These are phyloP conservation scores for Rhinopomastus cyanomelas DNA, from an alignment of 2,113 vertebrate genomes.

Conservation along the genomic window DNA sequence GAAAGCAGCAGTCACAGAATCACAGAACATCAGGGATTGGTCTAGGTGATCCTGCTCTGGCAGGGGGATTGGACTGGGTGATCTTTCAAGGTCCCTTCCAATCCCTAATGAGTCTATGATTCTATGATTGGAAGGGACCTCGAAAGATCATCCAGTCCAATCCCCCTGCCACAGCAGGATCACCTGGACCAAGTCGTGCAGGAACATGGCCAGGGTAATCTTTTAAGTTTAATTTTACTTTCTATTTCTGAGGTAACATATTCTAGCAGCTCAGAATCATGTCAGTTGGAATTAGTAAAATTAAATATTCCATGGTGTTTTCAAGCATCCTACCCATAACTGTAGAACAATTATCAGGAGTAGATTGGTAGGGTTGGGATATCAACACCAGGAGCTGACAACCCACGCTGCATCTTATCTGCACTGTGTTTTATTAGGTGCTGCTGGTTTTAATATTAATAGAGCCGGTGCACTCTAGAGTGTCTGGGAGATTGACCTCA, in stretches of 20 bases:
- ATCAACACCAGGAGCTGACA: not conserved
- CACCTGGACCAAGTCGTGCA: too few relatives aligned
- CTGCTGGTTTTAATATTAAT: not conserved
- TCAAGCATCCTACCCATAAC: not conserved
- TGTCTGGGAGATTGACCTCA: not conserved
- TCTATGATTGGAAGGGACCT: too few relatives aligned
- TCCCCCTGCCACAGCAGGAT: too few relatives aligned
- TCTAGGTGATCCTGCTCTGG: too few relatives aligned
- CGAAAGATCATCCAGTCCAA: too few relatives aligned
- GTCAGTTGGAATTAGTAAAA: not conserved
- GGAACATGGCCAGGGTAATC: too few relatives aligned
- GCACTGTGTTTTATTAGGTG: not conserved
- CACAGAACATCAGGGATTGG: too few relatives aligned
- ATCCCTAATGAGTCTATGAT: too few relatives aligned
- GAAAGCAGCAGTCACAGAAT: too few relatives aligned
- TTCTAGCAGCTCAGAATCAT: not conserved
- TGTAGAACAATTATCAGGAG: not conserved
- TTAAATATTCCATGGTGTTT: not conserved
- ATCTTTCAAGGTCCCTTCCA: too few relatives aligned
- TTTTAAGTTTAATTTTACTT: too few relatives aligned
- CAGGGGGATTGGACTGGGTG: too few relatives aligned
- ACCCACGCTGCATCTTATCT: not conserved
- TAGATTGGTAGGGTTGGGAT: not conserved
- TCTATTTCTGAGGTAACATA: not conserved
- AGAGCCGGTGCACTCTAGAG: not conserved